These are phyloP conservation scores for Oryzias woworae DNA, from an alignment of 2,113 vertebrate genomes.

Conservation along the genomic window DNA sequence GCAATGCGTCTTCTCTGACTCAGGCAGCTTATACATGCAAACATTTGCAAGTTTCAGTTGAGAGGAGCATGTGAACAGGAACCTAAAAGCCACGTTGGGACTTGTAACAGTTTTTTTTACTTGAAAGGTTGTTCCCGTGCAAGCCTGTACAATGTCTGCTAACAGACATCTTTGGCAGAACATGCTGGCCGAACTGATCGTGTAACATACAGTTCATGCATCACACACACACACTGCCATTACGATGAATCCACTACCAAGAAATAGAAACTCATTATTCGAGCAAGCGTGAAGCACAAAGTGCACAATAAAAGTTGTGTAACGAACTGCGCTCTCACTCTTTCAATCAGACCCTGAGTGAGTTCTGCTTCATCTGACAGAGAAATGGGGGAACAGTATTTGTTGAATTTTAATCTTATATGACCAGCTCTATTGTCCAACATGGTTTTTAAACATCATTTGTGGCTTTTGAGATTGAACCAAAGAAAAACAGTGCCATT, in stretches of 20 bases:
- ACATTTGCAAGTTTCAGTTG: background rate
- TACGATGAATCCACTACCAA: slow-evolving; percentile 7
- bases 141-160: slow-evolving; percentile 28
- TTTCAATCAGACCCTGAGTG: background rate
- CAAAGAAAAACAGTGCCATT: too few relatives aligned
- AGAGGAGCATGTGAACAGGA: slow-evolving; percentile 11
- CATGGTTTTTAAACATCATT: background rate
- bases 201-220: background rate
- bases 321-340: slow-evolving; percentile 8
- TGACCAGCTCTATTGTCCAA: too few relatives aligned
- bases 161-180: slow-evolving; percentile 18
- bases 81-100: background rate
- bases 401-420: background rate
- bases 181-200: slow-evolving; percentile 12
- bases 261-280: slow-evolving; percentile 20
- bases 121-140: slow-evolving; percentile 1
- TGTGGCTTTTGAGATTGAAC: slow-evolving; percentile 1
- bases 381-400: background rate
- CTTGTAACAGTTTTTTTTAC: background rate
- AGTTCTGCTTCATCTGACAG: background rate
- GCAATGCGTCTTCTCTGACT: background rate
- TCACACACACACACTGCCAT: background rate
- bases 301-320: background rate
- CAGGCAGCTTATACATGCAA: background rate
- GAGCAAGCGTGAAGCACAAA: slow-evolving; percentile 7